Evolutionary conservation across 2,113 vertebrate genomes (phyloP), one percentile per base, ranked within the genome.

Genomic region (Trachemys scripta): DNA sequence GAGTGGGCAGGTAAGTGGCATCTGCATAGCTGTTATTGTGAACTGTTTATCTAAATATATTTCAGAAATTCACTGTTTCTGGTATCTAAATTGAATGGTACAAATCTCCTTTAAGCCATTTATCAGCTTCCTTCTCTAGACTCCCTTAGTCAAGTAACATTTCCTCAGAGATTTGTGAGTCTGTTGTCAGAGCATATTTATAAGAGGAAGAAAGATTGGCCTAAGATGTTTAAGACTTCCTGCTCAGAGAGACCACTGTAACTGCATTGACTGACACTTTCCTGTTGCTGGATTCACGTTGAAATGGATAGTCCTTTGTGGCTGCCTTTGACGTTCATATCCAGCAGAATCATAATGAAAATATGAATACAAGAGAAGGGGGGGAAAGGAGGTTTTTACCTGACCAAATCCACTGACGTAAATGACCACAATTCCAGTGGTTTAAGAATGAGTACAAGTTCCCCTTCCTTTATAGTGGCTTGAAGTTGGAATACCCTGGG

Each of bases 81-180:
- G 38, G 1, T 65, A 42, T 69, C 47, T 86, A 90, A 95, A 91
- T 78, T 80, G 56, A 93, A 87, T 0, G 0, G 27, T 31, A 29
- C 76, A 94, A 90, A 93, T 80, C 14, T 88, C 50, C 25, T 80
- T 1, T 1, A 54, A 59, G 24, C 27, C 20, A 13, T 88, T 95
- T 89, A 72, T 94, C 47, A 92, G 24, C 88, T 89, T 95, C 90
- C 80, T 88, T 9, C 6, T 91, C 49, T 24, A 31, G 24, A 17
- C 79, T 57, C 2, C 22, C 19, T 90, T 79, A 81, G 57, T 76
- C 93, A 96, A 38, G 93, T 95, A 92, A 93, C 51, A 92, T 91
- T 83, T 94, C 78, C 80, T 27, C 59, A 22, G 53, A 2, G 14
- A 91, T 80, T 96, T 95, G 84, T 10, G 56, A 72, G 54, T 83